Evolutionary conservation across 1,140 invertebrate genomes (phyloP).

Genomic region (Caenorhabditis brenneri): DNA sequence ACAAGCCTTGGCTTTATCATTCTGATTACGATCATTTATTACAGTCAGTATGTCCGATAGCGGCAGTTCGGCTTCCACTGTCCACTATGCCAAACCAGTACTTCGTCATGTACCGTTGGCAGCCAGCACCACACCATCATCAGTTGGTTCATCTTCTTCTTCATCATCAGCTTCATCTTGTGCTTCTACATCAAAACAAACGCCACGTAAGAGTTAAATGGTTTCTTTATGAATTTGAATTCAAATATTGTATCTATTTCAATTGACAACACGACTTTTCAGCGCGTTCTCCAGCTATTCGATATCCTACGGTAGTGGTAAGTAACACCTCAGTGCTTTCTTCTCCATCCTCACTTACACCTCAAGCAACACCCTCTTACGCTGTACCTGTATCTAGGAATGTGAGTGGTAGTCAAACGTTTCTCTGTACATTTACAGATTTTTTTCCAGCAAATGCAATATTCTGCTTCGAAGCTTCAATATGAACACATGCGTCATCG

Average conservation of each 20-base stretch:
- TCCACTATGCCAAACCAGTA: slow-evolving; percentile 39
- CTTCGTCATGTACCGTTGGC: slow-evolving; percentile 23
- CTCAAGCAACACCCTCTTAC: background rate
- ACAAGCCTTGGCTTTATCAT: slow-evolving; percentile 2
- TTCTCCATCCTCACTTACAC: background rate
- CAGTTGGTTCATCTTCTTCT: background rate
- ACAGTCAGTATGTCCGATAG: slow-evolving; percentile 5
- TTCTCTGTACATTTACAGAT: background rate
- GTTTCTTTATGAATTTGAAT: background rate
- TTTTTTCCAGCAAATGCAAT: slow-evolving; percentile 23
- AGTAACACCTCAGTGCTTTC: background rate
- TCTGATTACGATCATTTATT: background rate
- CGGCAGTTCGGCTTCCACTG: slow-evolving; percentile 13
- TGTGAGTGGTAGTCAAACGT: background rate
- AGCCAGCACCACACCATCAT: background rate
- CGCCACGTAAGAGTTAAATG: background rate
- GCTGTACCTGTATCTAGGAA: slow-evolving; percentile 1
- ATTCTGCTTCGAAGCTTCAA: slow-evolving; percentile 45
- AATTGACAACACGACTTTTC: too few relatives aligned
- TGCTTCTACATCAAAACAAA: slow-evolving; percentile 16
- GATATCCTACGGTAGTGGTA: slow-evolving; percentile 11
- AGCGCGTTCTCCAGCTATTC: background rate
- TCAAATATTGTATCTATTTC: too few relatives aligned
- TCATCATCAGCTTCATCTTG: background rate
- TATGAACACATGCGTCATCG: slow-evolving; percentile 42